Evolutionary conservation across 2,888 invertebrate species (phyloP).

Genomic region (Microdon myrmicae): DNA sequence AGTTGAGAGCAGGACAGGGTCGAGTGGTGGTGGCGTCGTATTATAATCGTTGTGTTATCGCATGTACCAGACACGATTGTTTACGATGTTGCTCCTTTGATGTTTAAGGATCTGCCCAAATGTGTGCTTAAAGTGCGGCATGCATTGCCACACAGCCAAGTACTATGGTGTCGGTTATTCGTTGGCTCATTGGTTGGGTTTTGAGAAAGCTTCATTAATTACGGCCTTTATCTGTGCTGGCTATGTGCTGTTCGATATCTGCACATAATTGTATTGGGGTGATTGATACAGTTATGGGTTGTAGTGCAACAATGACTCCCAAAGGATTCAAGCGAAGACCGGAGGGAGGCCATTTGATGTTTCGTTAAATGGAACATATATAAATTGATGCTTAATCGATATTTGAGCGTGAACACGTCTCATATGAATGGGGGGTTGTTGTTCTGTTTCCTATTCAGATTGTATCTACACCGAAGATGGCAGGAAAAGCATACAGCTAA

Average conservation of each 20-base stretch:
- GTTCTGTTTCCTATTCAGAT: no score
- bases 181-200: neutral
- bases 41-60: constrained; percentile 3
- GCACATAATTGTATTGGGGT: neutral
- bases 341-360: no score
- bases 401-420: no score
- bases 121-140: constrained; percentile 16
- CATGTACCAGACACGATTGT: constrained; percentile 17
- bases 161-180: neutral
- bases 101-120: constrained; percentile 16
- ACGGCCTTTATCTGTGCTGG: constrained; percentile 20
- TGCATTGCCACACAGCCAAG: constrained; percentile 9
- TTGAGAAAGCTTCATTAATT: constrained; percentile 18
- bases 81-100: constrained; percentile 20
- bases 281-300: constrained; percentile 20
- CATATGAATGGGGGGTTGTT: no score
- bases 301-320: constrained; percentile 10
- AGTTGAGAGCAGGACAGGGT: constrained; percentile 5
- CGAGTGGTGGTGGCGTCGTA: constrained; percentile 2
- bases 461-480: no score
- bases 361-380: no score
- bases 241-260: constrained; percentile 3
- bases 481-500: no score
- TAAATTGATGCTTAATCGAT: no score
- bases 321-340: no score